These are phyloP conservation scores for Notechis scutatus DNA, from an alignment of 2,113 vertebrate genomes.

Conservation along the genomic window DNA sequence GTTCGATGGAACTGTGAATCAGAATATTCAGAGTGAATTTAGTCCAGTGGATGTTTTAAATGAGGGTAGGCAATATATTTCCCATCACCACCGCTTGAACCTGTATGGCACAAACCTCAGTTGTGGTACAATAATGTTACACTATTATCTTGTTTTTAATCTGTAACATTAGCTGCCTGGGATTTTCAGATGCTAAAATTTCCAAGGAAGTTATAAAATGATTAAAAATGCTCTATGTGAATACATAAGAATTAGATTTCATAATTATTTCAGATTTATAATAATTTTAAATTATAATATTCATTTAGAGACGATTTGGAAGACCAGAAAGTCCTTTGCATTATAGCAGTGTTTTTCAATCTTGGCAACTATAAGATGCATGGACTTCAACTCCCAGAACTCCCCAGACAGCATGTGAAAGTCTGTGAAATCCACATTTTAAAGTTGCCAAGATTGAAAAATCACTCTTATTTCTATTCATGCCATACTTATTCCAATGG, in stretches of 20 bases:
- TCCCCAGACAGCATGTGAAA: not conserved
- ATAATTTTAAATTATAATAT: not conserved
- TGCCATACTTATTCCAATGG: not conserved
- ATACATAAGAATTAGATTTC: not conserved
- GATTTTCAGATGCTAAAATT: not conserved
- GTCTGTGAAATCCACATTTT: not conserved
- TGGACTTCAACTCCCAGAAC: not conserved
- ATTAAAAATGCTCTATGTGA: not conserved
- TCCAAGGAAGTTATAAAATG: not conserved
- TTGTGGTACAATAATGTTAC: not conserved
- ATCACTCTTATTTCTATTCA: not conserved
- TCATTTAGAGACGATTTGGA: not conserved
- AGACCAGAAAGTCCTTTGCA: not conserved
- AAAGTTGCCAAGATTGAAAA: not conserved
- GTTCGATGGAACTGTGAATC: not conserved
- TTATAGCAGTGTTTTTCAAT: not conserved
- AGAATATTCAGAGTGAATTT: not conserved
- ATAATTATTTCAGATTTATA: not conserved
- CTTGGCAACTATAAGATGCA: not conserved
- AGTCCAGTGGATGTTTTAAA: not conserved
- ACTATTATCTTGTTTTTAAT: not conserved
- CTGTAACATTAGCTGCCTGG: not conserved
- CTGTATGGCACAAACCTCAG: not conserved
- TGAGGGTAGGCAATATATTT: not conserved
- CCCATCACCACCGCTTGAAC: not conserved